Evolutionary conservation across 2,888 invertebrate species (phyloP), one percentile per base, ranked within the genome.

Genomic region (Volucella bombylans): DNA sequence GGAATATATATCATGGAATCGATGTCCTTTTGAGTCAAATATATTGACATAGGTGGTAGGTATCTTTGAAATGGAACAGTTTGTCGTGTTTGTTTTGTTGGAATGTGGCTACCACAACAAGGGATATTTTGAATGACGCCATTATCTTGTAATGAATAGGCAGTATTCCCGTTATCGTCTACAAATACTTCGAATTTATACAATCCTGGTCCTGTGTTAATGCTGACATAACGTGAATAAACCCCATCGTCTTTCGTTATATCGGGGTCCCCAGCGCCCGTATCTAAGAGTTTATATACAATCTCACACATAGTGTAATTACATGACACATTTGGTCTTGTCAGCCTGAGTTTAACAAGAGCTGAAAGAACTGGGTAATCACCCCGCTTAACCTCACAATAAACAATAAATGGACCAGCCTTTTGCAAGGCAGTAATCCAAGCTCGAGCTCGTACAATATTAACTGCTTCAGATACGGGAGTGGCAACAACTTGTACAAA

Each of bases 241-340:
- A 95, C 92, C 0, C 95, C 95, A 89, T 95, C 95, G 0, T 93
- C 93, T 89, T 92, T 93, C 23, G 93, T 93, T 38, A 94, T 92
- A 89, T 95, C 95, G 0, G 94, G 94, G 90, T 94, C 94, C 82
- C 94, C 94, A 87, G 93, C 92, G 10, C 94, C 94, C 55, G 93
- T 93, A 89, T 94, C 94, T 62, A 93, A 89, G 1, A 94, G 90
- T 81, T 93, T 92, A 62, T 93, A 91, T 67, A 89, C 92, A 83
- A 90, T 89, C 23, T 89, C 89, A 57, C 92, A 90, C 2, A 90
- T 87, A 8, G 88, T 87, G 1, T 78, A 76, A 18, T 82, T 86
- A 23, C 78, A 78, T 8, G 79, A 9, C 90, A 38, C 90, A 8
- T 89, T 88, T 0, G 88, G 87, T 83, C 91, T 90, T 1, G 92